Base-by-base conservation (phyloP, 2,797 vertebrate genomes). In the Characodon lateralis region DNA sequence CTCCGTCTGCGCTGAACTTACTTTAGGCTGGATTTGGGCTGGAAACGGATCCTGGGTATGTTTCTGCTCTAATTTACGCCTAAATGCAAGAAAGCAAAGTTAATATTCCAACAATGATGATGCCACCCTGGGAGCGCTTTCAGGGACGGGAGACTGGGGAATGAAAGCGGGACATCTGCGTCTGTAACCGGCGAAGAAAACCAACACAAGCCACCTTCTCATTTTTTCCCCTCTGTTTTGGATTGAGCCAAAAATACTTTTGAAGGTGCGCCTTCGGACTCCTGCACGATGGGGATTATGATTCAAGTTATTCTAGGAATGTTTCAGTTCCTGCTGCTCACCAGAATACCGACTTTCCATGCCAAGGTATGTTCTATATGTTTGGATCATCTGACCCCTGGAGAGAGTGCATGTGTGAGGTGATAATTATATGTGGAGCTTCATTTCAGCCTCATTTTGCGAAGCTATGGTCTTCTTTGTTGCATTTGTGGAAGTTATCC, bases 241-340 rank as follows among this genome's bases (percentile, higher is more conserved):
- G 92, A 90, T 91, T 92, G 92, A 81, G 83, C 91, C 88, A 90
- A 92, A 93, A 81, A 78, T 56, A 72, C 79, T 81, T 90, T 83
- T 88, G 91, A 89, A 78, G 80, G 74, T 89, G 89, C 58, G 81
- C 83, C 88, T 87, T 83, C 85, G 85, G 89, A 94, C 91, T 91
- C 77, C 89, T 92, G 86, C 93, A 95, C 94, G 90, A 96, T 96
- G 96, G 94, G 95, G 94, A 95, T 95, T 94, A 95, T 94, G 89
- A 94, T 96, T 81, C 95, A 96, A 95, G 95, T 96, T 95, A 95
- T 96, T 94, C 91, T 96, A 85, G 95, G 95, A 95, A 95, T 96
- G 95, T 95, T 96, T 95, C 96, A 96, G 83, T 94, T 96, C 93
- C 94, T 96, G 87, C 94, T 95, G 81, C 93, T 96, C 84, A 90